A percentile compares a stretch with the other conserved stretches of the same genome.
Conservation (phyloP, 2,797 vertebrate genomes). For the Chelmon rostratus region DNA sequence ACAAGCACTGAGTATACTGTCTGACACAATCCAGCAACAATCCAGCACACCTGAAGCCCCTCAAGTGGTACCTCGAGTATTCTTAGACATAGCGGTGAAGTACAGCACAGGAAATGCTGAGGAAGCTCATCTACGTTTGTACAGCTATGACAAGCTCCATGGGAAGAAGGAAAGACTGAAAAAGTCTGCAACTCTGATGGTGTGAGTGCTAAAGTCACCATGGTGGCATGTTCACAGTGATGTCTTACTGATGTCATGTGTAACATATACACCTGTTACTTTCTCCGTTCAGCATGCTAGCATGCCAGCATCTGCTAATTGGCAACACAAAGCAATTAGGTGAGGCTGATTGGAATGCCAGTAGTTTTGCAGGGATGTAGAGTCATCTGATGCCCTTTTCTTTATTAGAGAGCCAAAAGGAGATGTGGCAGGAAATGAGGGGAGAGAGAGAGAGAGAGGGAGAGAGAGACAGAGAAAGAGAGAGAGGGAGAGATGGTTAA, state of each 20-base stretch:
- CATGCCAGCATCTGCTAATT: background rate
- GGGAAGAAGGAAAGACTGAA: background rate
- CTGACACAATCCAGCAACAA: background rate
- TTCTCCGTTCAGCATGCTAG: background rate
- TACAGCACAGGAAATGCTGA: background rate
- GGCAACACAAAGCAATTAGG: background rate
- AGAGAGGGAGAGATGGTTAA: no score
- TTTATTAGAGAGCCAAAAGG: background rate
- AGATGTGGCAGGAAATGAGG: background rate
- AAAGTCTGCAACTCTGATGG: no score
- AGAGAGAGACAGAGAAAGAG: no score
- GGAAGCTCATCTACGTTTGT: background rate
- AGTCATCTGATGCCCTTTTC: background rate
- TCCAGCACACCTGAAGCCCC: background rate
- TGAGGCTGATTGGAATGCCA: background rate
- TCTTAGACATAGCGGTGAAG: background rate
- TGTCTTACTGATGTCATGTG: no score
- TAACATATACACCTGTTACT: background rate
- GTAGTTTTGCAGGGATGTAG: background rate
- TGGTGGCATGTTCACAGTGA: background rate
- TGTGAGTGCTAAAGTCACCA: no score
- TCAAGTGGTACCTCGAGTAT: background rate
- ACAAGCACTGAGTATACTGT: background rate
- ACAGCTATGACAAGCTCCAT: background rate
- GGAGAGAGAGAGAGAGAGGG: no score